These are phyloP conservation scores for Brachypteracias leptosomus DNA, from an alignment of 2,113 vertebrate genomes.

Conservation along the genomic window DNA sequence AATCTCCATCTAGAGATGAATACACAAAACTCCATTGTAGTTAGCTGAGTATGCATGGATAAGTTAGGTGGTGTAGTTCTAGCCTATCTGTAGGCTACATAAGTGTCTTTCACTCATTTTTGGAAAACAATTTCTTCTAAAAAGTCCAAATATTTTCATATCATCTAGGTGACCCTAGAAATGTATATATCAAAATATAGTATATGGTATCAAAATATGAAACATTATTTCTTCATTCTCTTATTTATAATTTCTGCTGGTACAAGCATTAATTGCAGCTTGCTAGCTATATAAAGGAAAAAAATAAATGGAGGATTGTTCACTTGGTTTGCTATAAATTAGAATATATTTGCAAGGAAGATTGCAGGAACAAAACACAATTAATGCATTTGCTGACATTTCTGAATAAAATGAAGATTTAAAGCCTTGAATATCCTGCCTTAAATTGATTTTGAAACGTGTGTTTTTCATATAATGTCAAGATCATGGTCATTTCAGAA, in stretches of 20 bases:
- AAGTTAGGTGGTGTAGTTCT: background rate
- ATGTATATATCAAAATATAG: too few species aligned
- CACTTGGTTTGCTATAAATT: background rate
- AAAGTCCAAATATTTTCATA: background rate
- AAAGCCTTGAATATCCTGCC: background rate
- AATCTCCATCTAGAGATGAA: background rate
- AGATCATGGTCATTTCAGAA: background rate
- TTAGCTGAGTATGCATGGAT: background rate
- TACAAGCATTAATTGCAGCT: background rate
- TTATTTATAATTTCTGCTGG: background rate
- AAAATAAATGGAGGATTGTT: background rate
- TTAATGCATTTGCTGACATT: slow-evolving; percentile 34
- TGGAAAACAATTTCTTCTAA: background rate
- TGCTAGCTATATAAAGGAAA: background rate
- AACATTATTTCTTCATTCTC: background rate
- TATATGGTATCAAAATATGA: background rate
- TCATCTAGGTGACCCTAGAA: background rate
- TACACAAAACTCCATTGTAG: background rate
- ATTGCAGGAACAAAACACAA: slow-evolving; percentile 48
- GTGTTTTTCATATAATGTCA: slow-evolving; percentile 9
- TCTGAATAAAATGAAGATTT: slow-evolving; percentile 18
- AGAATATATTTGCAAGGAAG: background rate
- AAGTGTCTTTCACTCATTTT: background rate
- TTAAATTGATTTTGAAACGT: slow-evolving; percentile 7
- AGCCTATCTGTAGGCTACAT: background rate